These are phyloP conservation scores for Habroteleia sp. DNA, from an alignment of 2,888 invertebrate genomes.

Conservation along the genomic window DNA sequence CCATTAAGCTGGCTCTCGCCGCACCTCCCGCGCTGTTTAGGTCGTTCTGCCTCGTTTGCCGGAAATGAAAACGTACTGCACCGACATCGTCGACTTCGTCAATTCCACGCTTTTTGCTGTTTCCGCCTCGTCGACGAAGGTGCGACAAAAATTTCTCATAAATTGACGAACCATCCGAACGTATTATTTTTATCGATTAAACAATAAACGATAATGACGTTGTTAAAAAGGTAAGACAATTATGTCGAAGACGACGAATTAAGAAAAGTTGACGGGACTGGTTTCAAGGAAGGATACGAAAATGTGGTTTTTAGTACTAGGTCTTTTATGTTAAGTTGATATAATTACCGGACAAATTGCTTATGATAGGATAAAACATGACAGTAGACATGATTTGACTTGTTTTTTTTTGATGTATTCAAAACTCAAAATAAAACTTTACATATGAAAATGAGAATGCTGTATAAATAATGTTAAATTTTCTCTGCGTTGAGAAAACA, in stretches of 20 bases:
- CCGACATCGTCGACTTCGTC: constrained; percentile 41
- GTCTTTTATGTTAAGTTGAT: too few species aligned
- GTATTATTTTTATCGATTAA: constrained; percentile 47
- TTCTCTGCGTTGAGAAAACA: too few species aligned
- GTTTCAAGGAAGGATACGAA: too few species aligned
- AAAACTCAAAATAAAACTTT: too few species aligned
- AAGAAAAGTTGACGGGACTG: constrained; percentile 1
- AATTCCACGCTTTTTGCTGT: constrained; percentile 21
- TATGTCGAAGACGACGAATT: constrained; percentile 2
- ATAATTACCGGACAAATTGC: too few species aligned
- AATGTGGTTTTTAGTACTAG: too few species aligned
- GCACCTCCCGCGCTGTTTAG: constrained; percentile 39
- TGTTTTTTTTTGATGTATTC: too few species aligned
- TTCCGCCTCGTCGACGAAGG: constrained; percentile 12
- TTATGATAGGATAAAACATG: too few species aligned
- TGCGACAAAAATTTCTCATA: constrained; percentile 27
- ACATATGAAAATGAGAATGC: too few species aligned
- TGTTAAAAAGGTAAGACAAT: constrained; percentile 29
- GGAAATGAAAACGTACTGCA: constrained; percentile 49
- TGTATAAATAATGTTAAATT: too few species aligned
- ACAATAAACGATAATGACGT: constrained; percentile 21
- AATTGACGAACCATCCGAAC: constrained; percentile 28
- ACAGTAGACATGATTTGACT: too few species aligned
- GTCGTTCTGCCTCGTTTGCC: constrained; percentile 49
- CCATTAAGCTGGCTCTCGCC: constrained; percentile 51